phyloP scores from a whole-genome alignment of 2,797 vertebrate species.

The Trachurus trachurus region DNA sequence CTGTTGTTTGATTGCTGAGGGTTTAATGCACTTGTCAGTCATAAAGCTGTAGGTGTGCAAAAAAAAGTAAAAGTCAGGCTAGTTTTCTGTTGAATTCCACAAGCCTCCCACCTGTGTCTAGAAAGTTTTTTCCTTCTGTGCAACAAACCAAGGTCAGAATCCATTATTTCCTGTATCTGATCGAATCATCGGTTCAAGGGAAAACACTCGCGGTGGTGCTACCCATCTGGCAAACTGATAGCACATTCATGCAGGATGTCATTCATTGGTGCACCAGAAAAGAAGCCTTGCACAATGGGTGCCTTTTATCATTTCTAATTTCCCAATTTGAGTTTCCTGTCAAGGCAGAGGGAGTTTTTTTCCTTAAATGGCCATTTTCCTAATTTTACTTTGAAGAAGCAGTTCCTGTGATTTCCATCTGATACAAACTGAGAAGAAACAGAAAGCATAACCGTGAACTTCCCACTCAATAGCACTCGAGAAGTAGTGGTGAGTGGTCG shows the following conservation, averaged over 20 bases:
- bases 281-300: slow-evolving; percentile 16
- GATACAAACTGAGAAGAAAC: slow-evolving; percentile 35
- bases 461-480: slow-evolving; percentile 39
- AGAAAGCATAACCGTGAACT: slow-evolving; percentile 36
- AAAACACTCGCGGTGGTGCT: slow-evolving; percentile 23
- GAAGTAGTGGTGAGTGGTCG: slow-evolving; percentile 42
- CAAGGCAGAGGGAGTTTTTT: slow-evolving; percentile 16
- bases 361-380: slow-evolving; percentile 37
- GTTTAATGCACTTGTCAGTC: slow-evolving; percentile 72
- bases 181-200: slow-evolving; percentile 13
- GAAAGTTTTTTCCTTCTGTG: slow-evolving; percentile 19
- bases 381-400: slow-evolving; percentile 24
- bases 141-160: slow-evolving; percentile 16
- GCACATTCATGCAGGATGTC: slow-evolving; percentile 17
- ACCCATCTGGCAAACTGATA: slow-evolving; percentile 14
- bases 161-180: slow-evolving; percentile 11
- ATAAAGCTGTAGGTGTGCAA: slow-evolving; percentile 33
- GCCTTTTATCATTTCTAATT: slow-evolving; percentile 44
- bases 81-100: slow-evolving; percentile 25
- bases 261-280: slow-evolving; percentile 12
- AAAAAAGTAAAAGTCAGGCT: slow-evolving; percentile 29
- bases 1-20: slow-evolving; percentile 67
- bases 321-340: slow-evolving; percentile 36
- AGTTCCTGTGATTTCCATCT: slow-evolving; percentile 28
- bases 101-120: slow-evolving; percentile 27